A percentile compares a stretch with the other conserved stretches of the same genome.
Conservation (phyloP, 2,113 vertebrate species). For the Phoenicopterus ruber region DNA sequence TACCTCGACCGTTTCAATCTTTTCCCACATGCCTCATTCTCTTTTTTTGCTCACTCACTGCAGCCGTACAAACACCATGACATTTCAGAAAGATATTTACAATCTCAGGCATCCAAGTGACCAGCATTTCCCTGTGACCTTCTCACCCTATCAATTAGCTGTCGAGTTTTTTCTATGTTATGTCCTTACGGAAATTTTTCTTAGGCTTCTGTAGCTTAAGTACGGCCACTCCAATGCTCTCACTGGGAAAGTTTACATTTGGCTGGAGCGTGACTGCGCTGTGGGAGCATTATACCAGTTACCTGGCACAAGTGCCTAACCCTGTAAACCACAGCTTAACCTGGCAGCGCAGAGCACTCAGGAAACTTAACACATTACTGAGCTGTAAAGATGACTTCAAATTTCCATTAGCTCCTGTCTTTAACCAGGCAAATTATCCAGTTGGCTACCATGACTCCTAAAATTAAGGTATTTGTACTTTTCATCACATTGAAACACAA, state of each 20-base stretch:
- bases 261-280: neutral
- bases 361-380: neutral
- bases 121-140: constrained; percentile 20
- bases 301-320: neutral
- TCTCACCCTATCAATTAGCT: constrained; percentile 12
- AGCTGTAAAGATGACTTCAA: neutral
- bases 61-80: neutral
- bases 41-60: neutral
- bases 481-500: neutral
- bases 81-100: constrained; percentile 29
- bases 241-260: constrained; percentile 2
- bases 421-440: neutral
- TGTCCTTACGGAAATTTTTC: neutral
- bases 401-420: neutral
- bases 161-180: neutral
- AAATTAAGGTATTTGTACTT: neutral
- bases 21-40: constrained; percentile 20
- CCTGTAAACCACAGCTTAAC: neutral
- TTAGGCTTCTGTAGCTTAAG: neutral
- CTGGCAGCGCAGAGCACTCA: neutral
- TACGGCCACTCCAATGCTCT: neutral
- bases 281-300: neutral
- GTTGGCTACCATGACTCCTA: neutral
- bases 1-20: neutral
- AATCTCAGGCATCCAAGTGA: neutral